Base-by-base conservation (phyloP, 2,113 vertebrate genomes). In the Caranx melampygus region DNA sequence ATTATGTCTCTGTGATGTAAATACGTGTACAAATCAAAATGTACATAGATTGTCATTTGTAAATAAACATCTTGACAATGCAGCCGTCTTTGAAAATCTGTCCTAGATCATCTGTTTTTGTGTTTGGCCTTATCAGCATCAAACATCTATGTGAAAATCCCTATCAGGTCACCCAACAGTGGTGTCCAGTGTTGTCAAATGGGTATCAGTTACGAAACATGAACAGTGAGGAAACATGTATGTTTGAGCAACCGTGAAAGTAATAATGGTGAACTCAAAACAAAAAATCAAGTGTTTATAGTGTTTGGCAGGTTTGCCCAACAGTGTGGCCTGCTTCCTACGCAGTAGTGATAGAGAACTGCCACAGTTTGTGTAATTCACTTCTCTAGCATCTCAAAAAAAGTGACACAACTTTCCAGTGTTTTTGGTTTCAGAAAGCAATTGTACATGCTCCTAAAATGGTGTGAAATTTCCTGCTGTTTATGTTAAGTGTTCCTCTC, bases 61-160 rank as follows among this genome's bases (percentile, higher is more conserved):
- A 92, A 95, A 94, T 94, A 94, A 94, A 95, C 26, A 5, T 66
- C 26, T 79, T 72, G 71, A 83, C 67, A 63, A 66, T 18, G 40
- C 14, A 51, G 8, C 66, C 71, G 16, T 66, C 20, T 75, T 63
- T 74, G 26, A 42, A 60, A 72, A 51, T 81, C n/a, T 89, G 54
- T 81, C 70, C 65, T 26, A 40, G 33, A 85, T 82, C 49, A 21
- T 7, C 10, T 72, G 26, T 52, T 81, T 65, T 71, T 88, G 58
- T 85, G 13, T 79, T 67, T 47, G 7, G 40, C 34, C 49, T 85
- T 54, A 79, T 81, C 73, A n/a, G 59, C 67, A 33, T 35, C 0
- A 1, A 34, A 58, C 61, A 73, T 83, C 69, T 51, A 14, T 70
- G 72, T 82, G 65, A 70, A 82, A 77, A 83, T 72, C 44, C 15